These are phyloP conservation scores for Alectura lathami DNA, from an alignment of 2,113 vertebrate species.

Conservation along the genomic window DNA sequence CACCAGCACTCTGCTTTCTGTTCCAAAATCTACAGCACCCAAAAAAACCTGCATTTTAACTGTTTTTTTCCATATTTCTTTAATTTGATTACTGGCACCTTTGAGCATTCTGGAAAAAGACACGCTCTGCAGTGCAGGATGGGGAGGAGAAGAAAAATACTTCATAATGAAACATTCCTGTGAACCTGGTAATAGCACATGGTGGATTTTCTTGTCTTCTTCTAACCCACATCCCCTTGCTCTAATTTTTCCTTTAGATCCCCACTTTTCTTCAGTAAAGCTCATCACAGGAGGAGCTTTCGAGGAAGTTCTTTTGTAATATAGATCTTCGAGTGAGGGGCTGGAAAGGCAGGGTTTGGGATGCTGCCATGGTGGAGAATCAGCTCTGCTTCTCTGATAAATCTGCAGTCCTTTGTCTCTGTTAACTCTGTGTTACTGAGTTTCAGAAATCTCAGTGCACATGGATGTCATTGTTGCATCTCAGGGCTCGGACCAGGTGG, in stretches of 20 bases:
- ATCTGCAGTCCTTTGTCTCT: not conserved
- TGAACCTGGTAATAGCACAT: not conserved
- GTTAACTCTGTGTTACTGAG: not conserved
- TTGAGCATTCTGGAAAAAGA: not conserved
- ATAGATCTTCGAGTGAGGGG: not conserved
- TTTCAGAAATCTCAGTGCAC: not conserved
- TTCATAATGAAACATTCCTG: slow-evolving; percentile 7
- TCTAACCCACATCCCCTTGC: not conserved
- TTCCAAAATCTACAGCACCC: not conserved
- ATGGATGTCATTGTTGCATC: not conserved
- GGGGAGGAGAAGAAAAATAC: not conserved
- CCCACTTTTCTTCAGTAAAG: not conserved
- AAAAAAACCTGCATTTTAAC: not conserved
- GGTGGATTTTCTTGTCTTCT: not conserved
- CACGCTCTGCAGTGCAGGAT: not conserved
- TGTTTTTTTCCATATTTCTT: not conserved
- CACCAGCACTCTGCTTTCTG: not conserved
- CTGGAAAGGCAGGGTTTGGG: not conserved
- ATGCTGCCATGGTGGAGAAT: not conserved
- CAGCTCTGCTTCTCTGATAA: not conserved
- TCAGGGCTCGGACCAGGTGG: not conserved
- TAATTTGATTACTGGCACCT: not conserved
- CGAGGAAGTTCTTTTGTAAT: slow-evolving; percentile 14
- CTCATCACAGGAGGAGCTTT: slow-evolving; percentile 15
- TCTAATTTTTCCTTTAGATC: slow-evolving; percentile 14